These are phyloP conservation scores for Aspidiotus rigidus DNA, from an alignment of 2,888 invertebrate genomes.

Conservation along the genomic window DNA sequence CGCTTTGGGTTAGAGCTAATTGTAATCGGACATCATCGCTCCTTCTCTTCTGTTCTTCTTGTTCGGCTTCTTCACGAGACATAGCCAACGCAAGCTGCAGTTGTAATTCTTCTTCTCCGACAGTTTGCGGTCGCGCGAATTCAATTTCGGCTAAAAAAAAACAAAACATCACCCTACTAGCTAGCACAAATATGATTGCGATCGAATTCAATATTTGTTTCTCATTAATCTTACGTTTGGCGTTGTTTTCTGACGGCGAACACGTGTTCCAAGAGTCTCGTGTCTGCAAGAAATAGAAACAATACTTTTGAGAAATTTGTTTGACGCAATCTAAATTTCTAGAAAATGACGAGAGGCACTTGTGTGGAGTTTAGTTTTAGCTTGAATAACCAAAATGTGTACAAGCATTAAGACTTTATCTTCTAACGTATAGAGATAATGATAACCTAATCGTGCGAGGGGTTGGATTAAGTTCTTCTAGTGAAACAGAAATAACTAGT, in stretches of 20 bases:
- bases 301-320: too few relatives aligned
- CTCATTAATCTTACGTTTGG: slow-evolving; percentile 4
- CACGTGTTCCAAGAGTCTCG: slow-evolving; percentile 19
- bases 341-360: too few relatives aligned
- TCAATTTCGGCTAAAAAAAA: slow-evolving; percentile 60
- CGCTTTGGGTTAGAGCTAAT: slow-evolving; percentile 87
- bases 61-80: slow-evolving; percentile 96
- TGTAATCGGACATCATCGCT: slow-evolving; percentile 94
- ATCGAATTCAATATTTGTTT: too few relatives aligned
- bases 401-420: too few relatives aligned
- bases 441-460: too few relatives aligned
- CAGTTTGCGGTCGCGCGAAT: slow-evolving; percentile 88
- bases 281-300: not conserved
- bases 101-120: slow-evolving; percentile 96
- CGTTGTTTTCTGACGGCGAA: slow-evolving; percentile 1
- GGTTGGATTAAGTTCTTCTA: too few relatives aligned
- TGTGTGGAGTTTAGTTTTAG: too few relatives aligned
- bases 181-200: not conserved
- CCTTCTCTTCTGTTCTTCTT: slow-evolving; percentile 84
- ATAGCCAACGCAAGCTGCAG: slow-evolving; percentile 95
- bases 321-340: too few relatives aligned
- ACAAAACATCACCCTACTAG: not conserved
- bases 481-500: too few relatives aligned
- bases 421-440: too few relatives aligned
- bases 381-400: too few relatives aligned